Evolutionary conservation across 2,797 vertebrate species (phyloP).

Genomic region (Syncerus caffer): DNA sequence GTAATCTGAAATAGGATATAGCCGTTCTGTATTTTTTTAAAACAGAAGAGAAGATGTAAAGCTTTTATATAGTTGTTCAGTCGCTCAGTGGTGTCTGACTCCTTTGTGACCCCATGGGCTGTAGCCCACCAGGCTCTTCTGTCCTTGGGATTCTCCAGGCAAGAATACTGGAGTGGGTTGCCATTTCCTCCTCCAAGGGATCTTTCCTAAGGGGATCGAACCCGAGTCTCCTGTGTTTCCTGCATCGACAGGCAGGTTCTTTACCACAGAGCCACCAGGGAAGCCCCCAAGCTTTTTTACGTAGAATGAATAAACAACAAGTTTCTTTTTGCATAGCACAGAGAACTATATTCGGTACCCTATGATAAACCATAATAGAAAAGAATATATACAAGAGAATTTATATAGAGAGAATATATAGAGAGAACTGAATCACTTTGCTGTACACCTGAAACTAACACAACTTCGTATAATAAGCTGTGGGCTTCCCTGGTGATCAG

Average conservation of each 20-base stretch:
- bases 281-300: background rate
- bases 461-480: rapidly evolving
- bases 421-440: background rate
- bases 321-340: background rate
- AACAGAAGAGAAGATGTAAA: background rate
- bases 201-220: background rate
- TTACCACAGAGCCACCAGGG: background rate
- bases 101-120: background rate
- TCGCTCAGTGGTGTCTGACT: background rate
- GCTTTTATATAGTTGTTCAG: background rate
- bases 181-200: background rate
- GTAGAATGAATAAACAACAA: background rate
- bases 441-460: background rate
- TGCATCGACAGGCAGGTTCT: background rate
- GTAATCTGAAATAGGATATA: background rate
- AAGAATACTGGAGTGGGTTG: background rate
- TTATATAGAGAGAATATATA: too few relatives aligned
- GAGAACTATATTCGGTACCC: rapidly evolving
- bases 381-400: background rate
- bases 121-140: background rate
- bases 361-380: background rate
- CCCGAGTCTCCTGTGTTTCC: background rate
- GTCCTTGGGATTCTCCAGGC: background rate
- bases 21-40: background rate
- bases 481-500: background rate